These are phyloP conservation scores for Gopherus evgoodei DNA, from an alignment of 2,113 vertebrate species.

Conservation along the genomic window DNA sequence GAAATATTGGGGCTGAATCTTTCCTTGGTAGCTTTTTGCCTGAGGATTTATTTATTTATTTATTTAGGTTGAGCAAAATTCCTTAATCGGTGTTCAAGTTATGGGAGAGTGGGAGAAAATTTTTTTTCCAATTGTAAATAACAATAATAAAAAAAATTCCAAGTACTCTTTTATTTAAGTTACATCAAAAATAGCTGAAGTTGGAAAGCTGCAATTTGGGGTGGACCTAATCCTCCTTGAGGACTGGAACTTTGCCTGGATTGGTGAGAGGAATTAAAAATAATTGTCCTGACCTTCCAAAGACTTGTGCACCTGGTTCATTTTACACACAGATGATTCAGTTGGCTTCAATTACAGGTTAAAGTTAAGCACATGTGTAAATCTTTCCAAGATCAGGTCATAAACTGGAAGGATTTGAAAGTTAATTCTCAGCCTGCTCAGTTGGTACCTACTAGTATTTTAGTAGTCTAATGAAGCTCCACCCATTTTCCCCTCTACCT, in stretches of 20 bases:
- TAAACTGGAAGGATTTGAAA: background rate
- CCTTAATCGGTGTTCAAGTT: background rate
- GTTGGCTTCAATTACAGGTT: background rate
- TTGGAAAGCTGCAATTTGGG: background rate
- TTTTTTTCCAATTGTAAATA: background rate
- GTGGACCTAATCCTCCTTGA: background rate
- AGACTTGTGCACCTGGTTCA: background rate
- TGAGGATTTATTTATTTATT: background rate
- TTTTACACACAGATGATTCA: background rate
- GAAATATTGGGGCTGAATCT: background rate
- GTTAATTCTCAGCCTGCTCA: rapidly evolving
- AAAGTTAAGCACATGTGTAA: rapidly evolving
- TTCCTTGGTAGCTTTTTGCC: background rate
- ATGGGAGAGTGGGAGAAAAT: background rate
- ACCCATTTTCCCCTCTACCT: background rate
- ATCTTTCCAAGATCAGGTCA: background rate
- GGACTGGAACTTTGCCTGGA: background rate
- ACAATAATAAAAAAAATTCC: background rate
- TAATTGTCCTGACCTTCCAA: background rate
- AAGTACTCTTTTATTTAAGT: background rate
- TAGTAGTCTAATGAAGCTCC: background rate
- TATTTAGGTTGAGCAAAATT: background rate
- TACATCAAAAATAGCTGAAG: background rate
- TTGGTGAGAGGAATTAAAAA: background rate
- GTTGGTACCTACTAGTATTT: background rate